Percentiles rank a stretch among this genome's conserved stretches.
These are phyloP conservation scores for Meandrina meandrites DNA, from an alignment of 92 coral and sea anemone genomes.

Conservation along the genomic window DNA sequence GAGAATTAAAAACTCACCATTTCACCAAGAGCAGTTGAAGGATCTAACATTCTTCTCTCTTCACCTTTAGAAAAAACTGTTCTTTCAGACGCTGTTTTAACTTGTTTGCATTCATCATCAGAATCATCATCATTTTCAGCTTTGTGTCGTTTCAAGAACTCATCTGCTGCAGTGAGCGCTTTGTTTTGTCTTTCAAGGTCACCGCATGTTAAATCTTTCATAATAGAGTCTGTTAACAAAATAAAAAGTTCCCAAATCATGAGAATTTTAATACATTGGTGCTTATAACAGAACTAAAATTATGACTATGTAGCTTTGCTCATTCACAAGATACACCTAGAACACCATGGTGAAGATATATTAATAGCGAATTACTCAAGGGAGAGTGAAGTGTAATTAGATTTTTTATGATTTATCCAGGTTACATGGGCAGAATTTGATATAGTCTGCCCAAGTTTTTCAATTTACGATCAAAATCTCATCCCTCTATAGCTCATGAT, in stretches of 20 bases:
- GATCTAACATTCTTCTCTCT: constrained; percentile 21
- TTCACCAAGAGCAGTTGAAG: constrained; percentile 36
- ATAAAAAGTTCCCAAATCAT: neutral
- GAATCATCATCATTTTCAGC: constrained; percentile 49
- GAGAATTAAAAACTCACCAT: constrained; percentile 7
- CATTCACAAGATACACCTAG: too few species aligned
- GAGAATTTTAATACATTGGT: too few species aligned
- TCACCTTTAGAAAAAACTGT: constrained; percentile 29
- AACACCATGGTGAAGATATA: too few species aligned
- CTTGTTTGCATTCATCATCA: constrained; percentile 35
- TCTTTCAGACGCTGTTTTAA: constrained; percentile 31
- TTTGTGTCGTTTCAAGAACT: constrained; percentile 59
- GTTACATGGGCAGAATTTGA: too few species aligned
- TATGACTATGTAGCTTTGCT: too few species aligned
- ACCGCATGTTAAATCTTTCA: constrained; percentile 76
- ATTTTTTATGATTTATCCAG: too few species aligned
- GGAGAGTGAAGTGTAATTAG: too few species aligned
- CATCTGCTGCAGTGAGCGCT: constrained; percentile 84
- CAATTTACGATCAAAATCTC: too few species aligned
- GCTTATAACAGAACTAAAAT: too few species aligned
- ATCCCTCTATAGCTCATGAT: too few species aligned
- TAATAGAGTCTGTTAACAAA: constrained; percentile 68
- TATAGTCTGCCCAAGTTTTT: too few species aligned
- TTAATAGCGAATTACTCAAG: too few species aligned
- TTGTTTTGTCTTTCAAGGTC: constrained; percentile 66